A percentile compares a stretch with the other conserved stretches of the same genome.
phyloP scores from a whole-genome alignment of 2,888 invertebrate species.

The Rhingia rostrata region DNA sequence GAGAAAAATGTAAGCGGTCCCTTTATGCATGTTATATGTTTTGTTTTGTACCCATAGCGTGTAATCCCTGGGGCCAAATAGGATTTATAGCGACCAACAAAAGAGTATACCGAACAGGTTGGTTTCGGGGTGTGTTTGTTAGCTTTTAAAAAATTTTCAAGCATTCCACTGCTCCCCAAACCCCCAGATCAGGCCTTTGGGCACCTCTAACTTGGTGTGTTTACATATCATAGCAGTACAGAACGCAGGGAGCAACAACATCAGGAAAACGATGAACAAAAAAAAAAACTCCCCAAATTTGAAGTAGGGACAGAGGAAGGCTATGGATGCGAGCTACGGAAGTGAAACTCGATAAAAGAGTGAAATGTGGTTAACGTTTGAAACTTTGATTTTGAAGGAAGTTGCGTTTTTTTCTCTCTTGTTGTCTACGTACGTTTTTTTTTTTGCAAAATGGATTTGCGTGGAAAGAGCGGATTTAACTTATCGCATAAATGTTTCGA shows the following conservation, averaged over 20 bases:
- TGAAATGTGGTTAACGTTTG: constrained; percentile 72
- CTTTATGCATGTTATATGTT: constrained; percentile 68
- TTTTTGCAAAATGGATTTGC: constrained; percentile 60
- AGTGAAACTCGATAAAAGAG: constrained; percentile 62
- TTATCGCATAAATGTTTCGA: constrained; percentile 66
- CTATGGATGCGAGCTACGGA: constrained; percentile 27
- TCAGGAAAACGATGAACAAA: constrained; percentile 15
- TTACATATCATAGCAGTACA: constrained; percentile 49
- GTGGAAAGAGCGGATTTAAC: constrained; percentile 64
- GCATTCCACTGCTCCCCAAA: constrained; percentile 28
- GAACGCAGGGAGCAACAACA: constrained; percentile 55
- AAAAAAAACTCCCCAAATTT: constrained; percentile 14
- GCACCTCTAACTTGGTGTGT: constrained; percentile 59
- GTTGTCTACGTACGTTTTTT: constrained; percentile 4
- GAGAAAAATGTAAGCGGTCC: constrained; percentile 58
- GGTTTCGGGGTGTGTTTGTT: constrained; percentile 43
- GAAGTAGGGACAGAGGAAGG: not conserved
- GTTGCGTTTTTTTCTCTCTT: constrained; percentile 2
- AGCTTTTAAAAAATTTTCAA: constrained; percentile 49
- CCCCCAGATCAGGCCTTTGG: constrained; percentile 33
- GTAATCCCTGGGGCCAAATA: constrained; percentile 66
- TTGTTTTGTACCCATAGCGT: constrained; percentile 60
- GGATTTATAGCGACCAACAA: constrained; percentile 65
- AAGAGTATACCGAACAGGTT: constrained; percentile 16
- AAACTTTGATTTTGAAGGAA: constrained; percentile 70